Conservation (phyloP, 2,113 vertebrate species). For the Pavo muticus region DNA sequence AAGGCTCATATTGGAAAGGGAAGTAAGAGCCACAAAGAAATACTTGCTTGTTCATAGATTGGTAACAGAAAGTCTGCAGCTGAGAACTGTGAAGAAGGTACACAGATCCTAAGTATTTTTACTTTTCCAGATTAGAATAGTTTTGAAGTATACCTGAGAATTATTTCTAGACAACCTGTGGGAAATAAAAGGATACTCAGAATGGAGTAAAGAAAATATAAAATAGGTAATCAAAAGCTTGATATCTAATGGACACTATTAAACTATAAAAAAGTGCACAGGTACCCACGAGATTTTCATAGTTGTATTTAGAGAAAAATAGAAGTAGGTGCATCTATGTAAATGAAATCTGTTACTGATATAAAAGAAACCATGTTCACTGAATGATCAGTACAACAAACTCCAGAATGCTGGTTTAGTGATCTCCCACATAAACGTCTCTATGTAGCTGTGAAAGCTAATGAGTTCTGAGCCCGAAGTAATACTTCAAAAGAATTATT, state of each 20-base stretch:
- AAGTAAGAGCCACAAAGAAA: no score
- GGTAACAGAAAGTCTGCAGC: no score
- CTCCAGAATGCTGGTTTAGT: not conserved
- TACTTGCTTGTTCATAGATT: no score
- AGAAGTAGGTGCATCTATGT: not conserved
- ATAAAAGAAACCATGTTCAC: not conserved
- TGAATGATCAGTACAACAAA: not conserved
- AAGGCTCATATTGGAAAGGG: no score
- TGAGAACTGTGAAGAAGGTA: no score
- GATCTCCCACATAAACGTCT: not conserved
- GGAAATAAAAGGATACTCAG: not conserved
- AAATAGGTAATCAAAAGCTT: not conserved
- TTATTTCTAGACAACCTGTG: not conserved
- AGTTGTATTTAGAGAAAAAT: not conserved
- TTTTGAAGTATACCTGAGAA: not conserved
- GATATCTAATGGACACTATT: not conserved
- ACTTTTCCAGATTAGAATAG: not conserved
- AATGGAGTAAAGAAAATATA: conserved; percentile 13
- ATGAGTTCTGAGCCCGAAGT: not conserved
- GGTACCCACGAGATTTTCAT: not conserved
- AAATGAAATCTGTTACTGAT: not conserved
- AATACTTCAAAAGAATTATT: not conserved
- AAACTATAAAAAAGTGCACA: not conserved
- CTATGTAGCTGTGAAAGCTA: not conserved
- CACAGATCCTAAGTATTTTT: not conserved